Evolutionary conservation across 2,888 invertebrate genomes (phyloP).

Genomic region (Hypolimnas misippus): DNA sequence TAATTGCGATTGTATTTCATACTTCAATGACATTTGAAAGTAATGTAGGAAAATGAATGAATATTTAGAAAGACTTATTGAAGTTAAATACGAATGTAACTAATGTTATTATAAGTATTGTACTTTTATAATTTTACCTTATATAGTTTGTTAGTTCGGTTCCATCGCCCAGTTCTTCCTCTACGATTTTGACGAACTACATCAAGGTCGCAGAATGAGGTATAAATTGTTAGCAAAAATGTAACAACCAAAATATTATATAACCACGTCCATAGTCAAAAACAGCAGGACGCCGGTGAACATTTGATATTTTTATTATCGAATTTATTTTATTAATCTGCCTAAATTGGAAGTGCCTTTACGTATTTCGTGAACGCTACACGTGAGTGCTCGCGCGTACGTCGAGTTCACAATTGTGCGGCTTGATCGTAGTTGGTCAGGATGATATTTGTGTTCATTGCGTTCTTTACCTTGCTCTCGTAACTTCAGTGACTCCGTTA

Average conservation of each 20-base stretch:
- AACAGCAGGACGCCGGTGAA: constrained; percentile 22
- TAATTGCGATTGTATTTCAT: constrained; percentile 82
- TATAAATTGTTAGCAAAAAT: constrained; percentile 2
- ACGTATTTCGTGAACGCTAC: constrained; percentile 57
- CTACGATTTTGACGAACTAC: constrained; percentile 37
- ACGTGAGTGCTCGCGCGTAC: constrained; percentile 50
- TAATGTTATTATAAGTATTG: constrained; percentile 79
- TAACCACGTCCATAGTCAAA: constrained; percentile 1
- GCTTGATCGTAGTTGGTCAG: constrained; percentile 55
- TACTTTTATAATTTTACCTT: constrained; percentile 68
- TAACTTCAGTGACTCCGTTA: constrained; percentile 65
- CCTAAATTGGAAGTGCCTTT: constrained; percentile 77
- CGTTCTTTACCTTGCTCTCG: constrained; percentile 40
- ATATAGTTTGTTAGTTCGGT: constrained; percentile 53
- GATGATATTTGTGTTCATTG: constrained; percentile 34
- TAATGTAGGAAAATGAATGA: constrained; percentile 82
- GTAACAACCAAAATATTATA: constrained; percentile 4
- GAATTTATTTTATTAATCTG: constrained; percentile 39
- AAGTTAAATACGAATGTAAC: constrained; percentile 81
- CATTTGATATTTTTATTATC: constrained; percentile 25
- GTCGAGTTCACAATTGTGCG: constrained; percentile 37
- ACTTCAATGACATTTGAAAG: constrained; percentile 82
- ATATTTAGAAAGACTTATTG: constrained; percentile 85
- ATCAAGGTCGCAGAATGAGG: constrained; percentile 15
- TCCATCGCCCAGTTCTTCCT: constrained; percentile 37